Percentiles rank a stretch among this genome's conserved stretches.
These are phyloP conservation scores for Flexamia atlantica DNA, from an alignment of 2,888 invertebrate genomes.

Conservation along the genomic window DNA sequence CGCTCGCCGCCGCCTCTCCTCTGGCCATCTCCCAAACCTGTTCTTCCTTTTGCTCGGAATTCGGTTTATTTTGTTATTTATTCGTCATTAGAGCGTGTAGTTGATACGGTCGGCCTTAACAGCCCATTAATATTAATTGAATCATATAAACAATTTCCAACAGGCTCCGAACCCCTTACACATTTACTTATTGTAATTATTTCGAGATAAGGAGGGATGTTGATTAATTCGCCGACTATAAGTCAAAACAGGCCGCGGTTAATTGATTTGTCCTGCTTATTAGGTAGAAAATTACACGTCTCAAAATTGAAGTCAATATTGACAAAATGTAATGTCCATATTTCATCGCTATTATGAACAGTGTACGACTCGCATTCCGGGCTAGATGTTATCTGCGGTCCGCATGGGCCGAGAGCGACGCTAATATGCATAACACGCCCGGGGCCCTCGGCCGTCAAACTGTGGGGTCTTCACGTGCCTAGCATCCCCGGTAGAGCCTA, in stretches of 20 bases:
- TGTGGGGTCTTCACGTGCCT: no score
- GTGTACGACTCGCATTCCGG: constrained; percentile 19
- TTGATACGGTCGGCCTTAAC: constrained; percentile 55
- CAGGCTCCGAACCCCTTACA: constrained; percentile 28
- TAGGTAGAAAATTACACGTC: constrained; percentile 51
- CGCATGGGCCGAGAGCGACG: constrained; percentile 6
- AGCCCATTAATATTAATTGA: constrained; percentile 59
- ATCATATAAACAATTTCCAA: constrained; percentile 50
- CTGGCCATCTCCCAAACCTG: constrained; percentile 42
- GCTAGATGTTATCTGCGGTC: constrained; percentile 48
- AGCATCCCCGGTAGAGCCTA: no score
- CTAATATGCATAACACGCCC: background rate
- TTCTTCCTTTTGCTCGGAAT: constrained; percentile 55
- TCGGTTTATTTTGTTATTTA: constrained; percentile 57
- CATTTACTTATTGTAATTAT: constrained; percentile 52
- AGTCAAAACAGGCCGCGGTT: constrained; percentile 36
- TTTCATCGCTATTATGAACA: constrained; percentile 46
- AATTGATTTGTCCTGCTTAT: constrained; percentile 57
- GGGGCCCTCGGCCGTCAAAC: background rate
- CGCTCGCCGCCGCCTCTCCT: background rate
- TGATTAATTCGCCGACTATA: constrained; percentile 52
- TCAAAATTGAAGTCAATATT: constrained; percentile 56
- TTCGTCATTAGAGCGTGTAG: constrained; percentile 57
- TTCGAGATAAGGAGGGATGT: constrained; percentile 16
- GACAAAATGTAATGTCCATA: constrained; percentile 51